Evolutionary conservation across 2,113 vertebrate species (phyloP).

Genomic region (Chrysochloris asiatica): DNA sequence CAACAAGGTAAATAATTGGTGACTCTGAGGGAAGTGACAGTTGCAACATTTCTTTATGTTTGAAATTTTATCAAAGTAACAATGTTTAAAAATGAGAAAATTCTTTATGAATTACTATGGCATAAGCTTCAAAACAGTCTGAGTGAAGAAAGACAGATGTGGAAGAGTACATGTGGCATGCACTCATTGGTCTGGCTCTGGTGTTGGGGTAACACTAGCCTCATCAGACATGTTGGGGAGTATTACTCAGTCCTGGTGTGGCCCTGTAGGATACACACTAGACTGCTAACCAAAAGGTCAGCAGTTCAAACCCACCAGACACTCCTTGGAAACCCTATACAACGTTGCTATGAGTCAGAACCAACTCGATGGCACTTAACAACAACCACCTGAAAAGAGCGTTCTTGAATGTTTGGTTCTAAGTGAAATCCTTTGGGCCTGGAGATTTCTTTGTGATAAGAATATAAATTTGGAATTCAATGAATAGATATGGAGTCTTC

Average conservation of each 20-base stretch:
- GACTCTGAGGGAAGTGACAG: not conserved
- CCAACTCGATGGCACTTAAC: no score
- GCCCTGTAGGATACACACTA: no score
- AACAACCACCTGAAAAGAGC: no score
- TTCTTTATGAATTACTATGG: not conserved
- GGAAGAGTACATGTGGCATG: not conserved
- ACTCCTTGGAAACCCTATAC: no score
- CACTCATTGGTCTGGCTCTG: not conserved
- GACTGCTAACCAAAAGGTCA: no score
- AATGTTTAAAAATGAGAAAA: not conserved
- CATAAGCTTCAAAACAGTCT: constrained; percentile 15
- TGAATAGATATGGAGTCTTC: not conserved
- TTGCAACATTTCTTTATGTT: not conserved
- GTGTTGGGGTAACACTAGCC: not conserved
- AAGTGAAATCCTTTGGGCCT: not conserved
- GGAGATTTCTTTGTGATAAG: not conserved
- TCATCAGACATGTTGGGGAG: not conserved
- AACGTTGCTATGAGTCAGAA: no score
- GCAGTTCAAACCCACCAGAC: no score
- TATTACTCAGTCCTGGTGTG: not conserved
- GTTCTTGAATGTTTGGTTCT: not conserved
- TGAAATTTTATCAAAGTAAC: not conserved
- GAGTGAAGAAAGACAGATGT: not conserved
- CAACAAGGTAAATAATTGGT: not conserved
- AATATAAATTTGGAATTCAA: constrained; percentile 15